Base-by-base conservation (phyloP, 37 sponge, comb jelly and placozoan species). In the Crambe crambe region DNA sequence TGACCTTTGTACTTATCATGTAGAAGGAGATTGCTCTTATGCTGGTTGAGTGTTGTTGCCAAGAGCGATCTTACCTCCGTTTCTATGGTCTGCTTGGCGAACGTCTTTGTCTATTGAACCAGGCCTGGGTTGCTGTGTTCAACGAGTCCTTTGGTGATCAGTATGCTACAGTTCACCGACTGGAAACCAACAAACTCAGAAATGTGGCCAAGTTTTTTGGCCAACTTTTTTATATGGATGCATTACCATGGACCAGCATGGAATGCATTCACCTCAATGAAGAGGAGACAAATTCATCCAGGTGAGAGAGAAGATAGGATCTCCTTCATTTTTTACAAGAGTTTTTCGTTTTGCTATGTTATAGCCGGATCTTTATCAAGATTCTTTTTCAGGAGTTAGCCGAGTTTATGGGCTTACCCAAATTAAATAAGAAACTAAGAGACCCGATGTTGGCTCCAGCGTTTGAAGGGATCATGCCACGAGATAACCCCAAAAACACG, bases 371-470 rank as follows among this genome's bases (percentile, higher is more conserved):
- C 39, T 98, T 96, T 76, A 85, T 94, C 47, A 98, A 98, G 97
- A 98, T 98, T 70, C 74, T 98, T 31, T 96, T 98, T 73, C 99
- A 98, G 76, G 96, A 98, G 85, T 59, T 98, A 36, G 74, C 99
- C 20, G 97, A 94, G 42, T 94, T 90, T 61, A 92, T 98, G 97
- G 96, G 99, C 15, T 72, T 96, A 51, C 58, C 47, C 76, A 96
- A 92, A 54, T 51, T 98, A 26, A 98, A 93, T 40, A 87, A 89
- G 58, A 79, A 96, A 31, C 80, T 98, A 38, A 89, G 82, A 63
- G 97, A 98, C 38, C 90, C 92, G 81, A 51, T 84, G 27, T 79
- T 97, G 38, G 56, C 89, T 23, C 66, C 78, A 4, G 77, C 81
- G 30, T 98, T 98, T 86, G 95, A 94, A 37, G 99, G 99, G 9